Evolutionary conservation across 2,888 invertebrate genomes (phyloP).

Genomic region (Tipula unca): DNA sequence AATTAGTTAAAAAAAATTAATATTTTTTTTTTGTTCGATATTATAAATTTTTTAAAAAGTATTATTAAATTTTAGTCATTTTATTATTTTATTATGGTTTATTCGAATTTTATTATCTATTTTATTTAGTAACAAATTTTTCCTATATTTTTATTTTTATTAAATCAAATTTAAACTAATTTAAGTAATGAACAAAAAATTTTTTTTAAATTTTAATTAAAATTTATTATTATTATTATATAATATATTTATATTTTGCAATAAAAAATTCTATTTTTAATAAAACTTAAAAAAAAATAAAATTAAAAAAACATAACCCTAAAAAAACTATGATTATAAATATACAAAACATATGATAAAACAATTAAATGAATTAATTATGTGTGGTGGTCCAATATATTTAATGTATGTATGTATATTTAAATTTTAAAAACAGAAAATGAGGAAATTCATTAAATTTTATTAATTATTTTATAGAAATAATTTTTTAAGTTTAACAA

Average conservation of each 20-base stretch:
- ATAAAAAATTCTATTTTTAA: constrained; percentile 1
- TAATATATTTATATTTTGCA: neutral
- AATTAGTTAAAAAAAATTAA: neutral
- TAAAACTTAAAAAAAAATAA: neutral
- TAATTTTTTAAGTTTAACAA: neutral
- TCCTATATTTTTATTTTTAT: neutral
- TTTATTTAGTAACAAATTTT: neutral
- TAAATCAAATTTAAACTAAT: neutral
- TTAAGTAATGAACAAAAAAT: neutral
- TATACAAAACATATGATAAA: neutral
- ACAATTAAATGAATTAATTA: neutral
- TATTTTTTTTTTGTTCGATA: neutral
- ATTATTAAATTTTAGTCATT: constrained; percentile 14
- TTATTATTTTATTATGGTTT: neutral
- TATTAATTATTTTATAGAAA: neutral
- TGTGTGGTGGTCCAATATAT: constrained; percentile 8
- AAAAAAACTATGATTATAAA: neutral
- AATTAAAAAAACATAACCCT: neutral
- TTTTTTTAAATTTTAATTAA: neutral
- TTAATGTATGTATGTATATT: neutral
- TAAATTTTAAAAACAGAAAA: neutral
- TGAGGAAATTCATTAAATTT: neutral
- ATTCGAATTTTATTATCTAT: neutral
- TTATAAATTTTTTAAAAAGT: neutral
- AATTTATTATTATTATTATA: neutral